Percentiles rank a stretch among this genome's conserved stretches.
Evolutionary conservation across 2,888 invertebrate species (phyloP).

Genomic region (Leptopilina drosophilae): DNA sequence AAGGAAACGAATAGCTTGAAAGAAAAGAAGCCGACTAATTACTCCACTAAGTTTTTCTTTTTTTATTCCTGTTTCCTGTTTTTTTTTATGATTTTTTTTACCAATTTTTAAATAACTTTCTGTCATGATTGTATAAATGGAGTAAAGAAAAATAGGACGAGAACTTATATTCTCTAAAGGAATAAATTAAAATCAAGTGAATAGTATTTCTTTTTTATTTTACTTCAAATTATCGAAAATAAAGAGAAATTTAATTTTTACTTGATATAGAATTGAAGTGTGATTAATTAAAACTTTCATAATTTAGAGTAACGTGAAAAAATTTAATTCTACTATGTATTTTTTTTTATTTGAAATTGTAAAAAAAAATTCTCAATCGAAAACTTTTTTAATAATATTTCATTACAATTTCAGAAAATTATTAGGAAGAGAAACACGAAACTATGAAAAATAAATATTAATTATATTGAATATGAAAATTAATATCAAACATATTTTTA

Average conservation of each 20-base stretch:
- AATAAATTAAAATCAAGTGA: neutral
- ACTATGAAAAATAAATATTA: too few species aligned
- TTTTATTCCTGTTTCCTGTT: neutral
- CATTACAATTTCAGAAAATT: too few species aligned
- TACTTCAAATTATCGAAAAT: neutral
- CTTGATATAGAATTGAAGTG: neutral
- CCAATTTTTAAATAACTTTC: conserved; percentile 8
- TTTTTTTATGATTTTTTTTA: neutral
- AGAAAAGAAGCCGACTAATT: conserved; percentile 9
- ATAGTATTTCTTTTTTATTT: neutral
- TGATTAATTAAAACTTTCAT: neutral
- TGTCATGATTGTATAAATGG: conserved; percentile 1
- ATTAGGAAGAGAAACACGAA: too few species aligned
- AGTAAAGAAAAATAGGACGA: neutral
- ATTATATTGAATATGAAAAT: too few species aligned
- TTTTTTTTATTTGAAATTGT: neutral
- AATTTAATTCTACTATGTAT: too few species aligned
- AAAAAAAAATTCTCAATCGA: too few species aligned
- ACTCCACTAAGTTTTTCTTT: neutral
- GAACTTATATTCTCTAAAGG: neutral
- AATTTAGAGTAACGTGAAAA: too few species aligned
- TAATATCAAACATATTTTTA: too few species aligned
- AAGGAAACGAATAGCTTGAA: conserved; percentile 13
- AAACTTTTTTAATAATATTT: too few species aligned
- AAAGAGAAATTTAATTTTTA: neutral